Evolutionary conservation across 2,888 invertebrate genomes (phyloP), one percentile per base, ranked within the genome.

Genomic region (Strigamia maritima): DNA sequence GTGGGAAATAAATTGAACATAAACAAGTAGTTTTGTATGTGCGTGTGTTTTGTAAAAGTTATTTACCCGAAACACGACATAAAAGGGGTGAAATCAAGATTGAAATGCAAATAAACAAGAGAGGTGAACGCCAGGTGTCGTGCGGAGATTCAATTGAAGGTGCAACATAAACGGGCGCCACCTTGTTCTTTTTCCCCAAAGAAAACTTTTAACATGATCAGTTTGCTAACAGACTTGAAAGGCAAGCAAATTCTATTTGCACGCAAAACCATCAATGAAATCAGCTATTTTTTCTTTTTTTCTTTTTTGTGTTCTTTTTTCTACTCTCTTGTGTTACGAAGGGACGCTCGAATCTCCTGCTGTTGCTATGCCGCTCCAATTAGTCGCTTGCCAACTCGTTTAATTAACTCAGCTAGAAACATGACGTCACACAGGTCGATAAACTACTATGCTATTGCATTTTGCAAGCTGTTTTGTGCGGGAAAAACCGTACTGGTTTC

Each of bases 151-250:
- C 70, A 70, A 70, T 70, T 70, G 70, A 70, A 70, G 28, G 70
- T 28, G 70, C 24, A 70, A 70, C 70, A 70, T 70, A 70, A 70
- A 70, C 70, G 70, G 70, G 70, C 24, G 70, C 26, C 70, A 70
- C 70, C 70, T 70, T 70, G 70, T 70, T 70, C 70, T 26, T 70
- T 70, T 70, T 70, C 70, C 28, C 70, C 14, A 28, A 70, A 70
- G 70, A 28, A 70, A 70, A 70, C 70, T 70, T 70, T 70, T 70
- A 70, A 70, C 70, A 70, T 70, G 70, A 70, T 70, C 70, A 70
- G 70, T 70, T 70, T 70, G 70, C 70, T 70, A 70, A 70, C 70
- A 70, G 70, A 70, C 70, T 70, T 70, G 70, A 70, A 70, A 70
- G 70, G 70, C 70, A 70, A 70, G 70, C 70, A 70, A 70, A 70